Conservation (phyloP, 2,888 invertebrate species). For the Caenorhabditis macrosperma region DNA sequence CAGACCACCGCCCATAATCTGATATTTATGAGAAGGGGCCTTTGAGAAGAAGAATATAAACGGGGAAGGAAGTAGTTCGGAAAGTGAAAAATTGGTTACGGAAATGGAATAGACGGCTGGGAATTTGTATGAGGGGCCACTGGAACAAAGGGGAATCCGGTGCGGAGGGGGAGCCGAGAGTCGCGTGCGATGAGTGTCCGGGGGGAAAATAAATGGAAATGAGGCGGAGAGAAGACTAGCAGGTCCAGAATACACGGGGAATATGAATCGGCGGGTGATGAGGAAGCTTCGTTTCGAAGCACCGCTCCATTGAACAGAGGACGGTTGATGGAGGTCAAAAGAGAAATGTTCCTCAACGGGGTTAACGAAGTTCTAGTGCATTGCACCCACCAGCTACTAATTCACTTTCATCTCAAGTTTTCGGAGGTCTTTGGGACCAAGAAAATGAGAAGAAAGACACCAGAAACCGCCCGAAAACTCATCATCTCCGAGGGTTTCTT, state of each 20-base stretch:
- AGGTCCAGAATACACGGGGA: too few species aligned
- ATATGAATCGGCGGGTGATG: too few species aligned
- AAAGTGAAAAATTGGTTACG: constrained; percentile 17
- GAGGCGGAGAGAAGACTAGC: too few species aligned
- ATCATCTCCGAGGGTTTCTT: neutral
- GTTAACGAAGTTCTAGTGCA: neutral
- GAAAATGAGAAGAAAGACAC: neutral
- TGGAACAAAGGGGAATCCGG: too few species aligned
- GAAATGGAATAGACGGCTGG: neutral
- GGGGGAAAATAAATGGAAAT: neutral
- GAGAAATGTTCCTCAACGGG: too few species aligned
- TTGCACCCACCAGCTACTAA: neutral
- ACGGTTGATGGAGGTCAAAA: too few species aligned
- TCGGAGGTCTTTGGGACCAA: neutral
- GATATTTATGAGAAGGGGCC: constrained; percentile 40
- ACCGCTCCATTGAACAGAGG: too few species aligned
- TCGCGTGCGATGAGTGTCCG: too few species aligned
- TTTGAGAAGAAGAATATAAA: constrained; percentile 14
- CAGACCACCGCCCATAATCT: constrained; percentile 32
- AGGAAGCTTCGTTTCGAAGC: too few species aligned
- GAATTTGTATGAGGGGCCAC: too few species aligned
- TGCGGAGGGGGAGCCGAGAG: too few species aligned
- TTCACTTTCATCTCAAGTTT: neutral
- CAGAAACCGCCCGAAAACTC: constrained; percentile 5
- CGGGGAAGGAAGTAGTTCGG: constrained; percentile 10